Base-by-base conservation (phyloP, 2,113 vertebrate genomes). In the Eleginops maclovinus region DNA sequence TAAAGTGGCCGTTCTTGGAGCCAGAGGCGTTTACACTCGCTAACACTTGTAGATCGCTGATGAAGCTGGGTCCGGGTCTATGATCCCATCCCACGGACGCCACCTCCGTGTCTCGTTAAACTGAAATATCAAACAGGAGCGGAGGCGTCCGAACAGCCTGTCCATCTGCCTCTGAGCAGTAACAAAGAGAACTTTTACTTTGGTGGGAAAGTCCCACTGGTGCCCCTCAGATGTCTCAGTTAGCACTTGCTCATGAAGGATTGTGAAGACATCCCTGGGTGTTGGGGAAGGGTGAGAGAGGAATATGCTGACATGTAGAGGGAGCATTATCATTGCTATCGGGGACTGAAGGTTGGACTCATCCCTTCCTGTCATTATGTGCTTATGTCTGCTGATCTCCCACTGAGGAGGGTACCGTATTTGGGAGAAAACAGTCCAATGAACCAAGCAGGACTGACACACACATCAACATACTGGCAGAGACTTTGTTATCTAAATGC, bases 311-410 rank as follows among this genome's bases (percentile, higher is more conserved):
- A 82, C 58, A 47, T 77, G 55, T 31, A 61, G 58, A 54, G 61
- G 78, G 73, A 75, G 77, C 3, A 50, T 26, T 69, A 3, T 31
- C n/a, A 41, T 54, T 72, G 40, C 36, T 70, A 75, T 58, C 55
- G 65, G 47, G 54, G 71, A 28, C 55, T 36, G 70, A 0, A 79
- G 46, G 72, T 74, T n/a, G 19, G 16, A 87, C 73, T 82, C 79
- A 82, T 84, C 71, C 74, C 70, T 76, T 90, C 80, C 91, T 91
- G 76, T 90, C 86, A 88, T 89, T 90, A 90, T 60, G 44, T 68
- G 84, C 77, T 87, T 59, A 84, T 77, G 67, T 64, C 11, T 78
- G 61, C 77, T 47, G 16, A 73, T 72, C 74, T 83, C 81, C 62
- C 79, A 60, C 67, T 1, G 59, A 72, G 77, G 53, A 62, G 41